A percentile compares a stretch with the other conserved stretches of the same genome.
Evolutionary conservation across 1,140 invertebrate genomes (phyloP).

Genomic region (Formica exsecta): DNA sequence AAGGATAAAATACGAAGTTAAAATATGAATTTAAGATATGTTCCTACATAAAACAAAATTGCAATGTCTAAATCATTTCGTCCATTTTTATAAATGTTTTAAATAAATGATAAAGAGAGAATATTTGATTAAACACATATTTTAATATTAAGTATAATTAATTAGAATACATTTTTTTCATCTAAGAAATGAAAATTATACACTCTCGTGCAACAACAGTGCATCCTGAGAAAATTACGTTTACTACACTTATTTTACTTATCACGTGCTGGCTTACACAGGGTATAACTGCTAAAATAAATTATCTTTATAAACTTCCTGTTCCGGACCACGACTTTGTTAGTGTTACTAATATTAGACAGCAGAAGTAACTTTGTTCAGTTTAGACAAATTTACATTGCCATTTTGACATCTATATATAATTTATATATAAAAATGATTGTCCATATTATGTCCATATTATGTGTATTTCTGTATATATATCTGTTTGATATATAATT

Average conservation of each 20-base stretch:
- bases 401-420: neutral
- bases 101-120: neutral
- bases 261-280: neutral
- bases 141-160: neutral
- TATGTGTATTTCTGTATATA: neutral
- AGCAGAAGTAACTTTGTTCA: conserved; percentile 2
- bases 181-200: conserved; percentile 15
- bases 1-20: neutral
- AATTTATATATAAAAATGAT: no score
- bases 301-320: conserved; percentile 31
- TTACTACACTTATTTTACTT: neutral
- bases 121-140: neutral
- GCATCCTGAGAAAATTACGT: conserved; percentile 30
- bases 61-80: neutral
- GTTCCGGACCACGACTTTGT: neutral
- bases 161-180: neutral
- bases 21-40: neutral
- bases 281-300: conserved; percentile 28
- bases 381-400: neutral
- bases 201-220: neutral
- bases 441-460: no score
- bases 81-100: neutral
- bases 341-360: neutral
- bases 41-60: neutral
- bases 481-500: neutral